Percentiles rank a stretch among this genome's conserved stretches.
Conservation (phyloP, 2,888 invertebrate species). For the Linnaemya vulpina region DNA sequence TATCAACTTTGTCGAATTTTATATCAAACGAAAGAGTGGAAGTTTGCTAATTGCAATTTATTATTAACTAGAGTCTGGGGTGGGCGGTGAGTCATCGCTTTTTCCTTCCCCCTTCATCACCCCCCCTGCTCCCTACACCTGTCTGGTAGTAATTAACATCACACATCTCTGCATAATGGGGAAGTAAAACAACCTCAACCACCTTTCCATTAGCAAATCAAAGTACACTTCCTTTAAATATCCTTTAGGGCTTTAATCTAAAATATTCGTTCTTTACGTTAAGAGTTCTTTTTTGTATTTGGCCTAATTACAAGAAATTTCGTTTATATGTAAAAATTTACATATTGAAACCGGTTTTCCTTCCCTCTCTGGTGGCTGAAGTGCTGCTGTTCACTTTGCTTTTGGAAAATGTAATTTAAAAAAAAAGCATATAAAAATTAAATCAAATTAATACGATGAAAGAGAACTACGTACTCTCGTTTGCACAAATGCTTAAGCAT, state of each 20-base stretch:
- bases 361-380: background rate
- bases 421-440: slow-evolving; percentile 55
- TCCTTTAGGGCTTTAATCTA: background rate
- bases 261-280: background rate
- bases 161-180: background rate
- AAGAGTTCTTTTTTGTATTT: background rate
- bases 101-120: too few species aligned
- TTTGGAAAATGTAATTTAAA: slow-evolving; percentile 15
- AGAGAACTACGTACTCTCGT: background rate
- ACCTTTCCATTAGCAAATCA: background rate
- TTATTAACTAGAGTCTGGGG: too few species aligned
- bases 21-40: too few species aligned
- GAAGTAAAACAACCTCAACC: background rate
- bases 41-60: too few species aligned
- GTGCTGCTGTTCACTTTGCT: background rate
- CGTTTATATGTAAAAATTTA: slow-evolving; percentile 1
- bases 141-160: too few species aligned
- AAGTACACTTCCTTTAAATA: background rate
- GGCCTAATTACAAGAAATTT: slow-evolving; percentile 26
- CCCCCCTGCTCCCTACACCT: too few species aligned
- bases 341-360: background rate
- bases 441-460: slow-evolving; percentile 58
- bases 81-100: too few species aligned
- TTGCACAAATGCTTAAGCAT: too few species aligned
- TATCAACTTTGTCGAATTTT: too few species aligned